A percentile compares a stretch with the other conserved stretches of the same genome.
Evolutionary conservation across 2,888 invertebrate genomes (phyloP).

Genomic region (Miltochrista miniata): DNA sequence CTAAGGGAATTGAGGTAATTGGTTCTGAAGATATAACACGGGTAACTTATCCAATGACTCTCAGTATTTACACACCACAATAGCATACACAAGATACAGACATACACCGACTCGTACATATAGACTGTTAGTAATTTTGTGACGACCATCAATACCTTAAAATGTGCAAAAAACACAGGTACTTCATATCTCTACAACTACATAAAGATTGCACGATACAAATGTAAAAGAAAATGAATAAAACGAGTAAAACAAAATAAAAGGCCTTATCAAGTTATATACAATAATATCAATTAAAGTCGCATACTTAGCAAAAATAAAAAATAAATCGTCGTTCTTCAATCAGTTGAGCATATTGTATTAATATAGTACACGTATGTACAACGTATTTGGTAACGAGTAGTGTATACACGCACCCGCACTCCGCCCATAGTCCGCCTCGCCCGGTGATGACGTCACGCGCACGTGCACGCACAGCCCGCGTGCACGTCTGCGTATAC

Average conservation of each 20-base stretch:
- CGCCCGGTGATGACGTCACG: slow-evolving; percentile 9
- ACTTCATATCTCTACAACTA: slow-evolving; percentile 57
- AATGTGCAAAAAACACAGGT: slow-evolving; percentile 53
- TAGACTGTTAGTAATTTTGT: slow-evolving; percentile 45
- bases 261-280: slow-evolving; percentile 46
- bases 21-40: slow-evolving; percentile 77
- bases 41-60: slow-evolving; percentile 82
- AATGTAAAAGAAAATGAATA: slow-evolving; percentile 35
- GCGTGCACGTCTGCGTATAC: slow-evolving; percentile 7
- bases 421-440: slow-evolving; percentile 7
- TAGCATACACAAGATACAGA: slow-evolving; percentile 40
- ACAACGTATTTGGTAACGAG: slow-evolving; percentile 67
- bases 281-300: slow-evolving; percentile 44
- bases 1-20: slow-evolving; percentile 83
- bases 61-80: slow-evolving; percentile 72
- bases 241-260: slow-evolving; percentile 37
- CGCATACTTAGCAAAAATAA: slow-evolving; percentile 35
- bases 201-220: slow-evolving; percentile 64
- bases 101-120: slow-evolving; percentile 34
- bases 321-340: slow-evolving; percentile 24
- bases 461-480: not conserved
- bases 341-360: slow-evolving; percentile 49
- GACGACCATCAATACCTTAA: slow-evolving; percentile 33
- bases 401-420: slow-evolving; percentile 47
- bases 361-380: slow-evolving; percentile 51